These are phyloP conservation scores for Hormiphora californensis DNA, from an alignment of 37 sponge, comb jelly and placozoan species.

Conservation along the genomic window DNA sequence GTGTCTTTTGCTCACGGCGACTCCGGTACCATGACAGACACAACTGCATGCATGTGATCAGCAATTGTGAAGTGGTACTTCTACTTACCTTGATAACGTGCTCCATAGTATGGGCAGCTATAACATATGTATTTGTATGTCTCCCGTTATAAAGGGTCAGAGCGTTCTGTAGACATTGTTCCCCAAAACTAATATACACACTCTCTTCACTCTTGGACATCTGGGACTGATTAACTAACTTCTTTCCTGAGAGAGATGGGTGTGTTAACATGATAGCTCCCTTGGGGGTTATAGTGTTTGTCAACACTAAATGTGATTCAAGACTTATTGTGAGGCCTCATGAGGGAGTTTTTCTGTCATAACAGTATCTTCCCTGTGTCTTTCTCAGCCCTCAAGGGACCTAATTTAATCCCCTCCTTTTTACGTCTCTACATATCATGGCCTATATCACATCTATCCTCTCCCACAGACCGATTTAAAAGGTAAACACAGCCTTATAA, in stretches of 20 bases:
- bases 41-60: background rate
- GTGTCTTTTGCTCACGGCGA: no score
- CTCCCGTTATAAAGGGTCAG: background rate
- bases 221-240: background rate
- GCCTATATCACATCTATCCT: no score
- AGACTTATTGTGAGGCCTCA: no score
- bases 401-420: background rate
- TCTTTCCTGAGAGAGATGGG: constrained; percentile 2
- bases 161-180: constrained; percentile 37
- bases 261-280: background rate
- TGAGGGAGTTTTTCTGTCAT: no score
- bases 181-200: constrained; percentile 44
- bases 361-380: no score
- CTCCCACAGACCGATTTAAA: no score
- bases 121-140: background rate
- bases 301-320: no score
- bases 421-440: background rate
- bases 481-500: no score
- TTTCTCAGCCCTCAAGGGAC: no score
- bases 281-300: no score
- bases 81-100: constrained; percentile 50
- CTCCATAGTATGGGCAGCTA: constrained; percentile 1
- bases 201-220: constrained; percentile 24
- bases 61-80: background rate
- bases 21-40: no score